These are phyloP conservation scores for Amiota mariae DNA, from an alignment of 2,888 invertebrate genomes.

Conservation along the genomic window DNA sequence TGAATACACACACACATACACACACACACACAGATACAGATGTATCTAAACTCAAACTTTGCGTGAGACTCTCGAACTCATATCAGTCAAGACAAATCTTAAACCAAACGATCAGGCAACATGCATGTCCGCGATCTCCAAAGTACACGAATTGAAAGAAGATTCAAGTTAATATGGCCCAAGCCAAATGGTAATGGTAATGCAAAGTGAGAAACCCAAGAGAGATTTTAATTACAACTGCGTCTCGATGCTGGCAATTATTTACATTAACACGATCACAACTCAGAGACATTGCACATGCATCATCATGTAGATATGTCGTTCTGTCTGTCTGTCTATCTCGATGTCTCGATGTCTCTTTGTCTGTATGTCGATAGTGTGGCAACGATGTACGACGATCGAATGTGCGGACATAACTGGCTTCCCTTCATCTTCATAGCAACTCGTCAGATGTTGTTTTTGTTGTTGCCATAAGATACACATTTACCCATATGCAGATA, in stretches of 20 bases:
- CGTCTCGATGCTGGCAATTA: conserved; percentile 67
- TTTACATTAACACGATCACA: conserved; percentile 73
- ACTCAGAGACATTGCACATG: conserved; percentile 70
- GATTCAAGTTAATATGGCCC: not conserved
- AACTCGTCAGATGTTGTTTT: conserved; percentile 19
- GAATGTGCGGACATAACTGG: too few relatives aligned
- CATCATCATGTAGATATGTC: conserved; percentile 66
- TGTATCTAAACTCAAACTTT: conserved; percentile 40
- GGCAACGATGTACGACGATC: too few relatives aligned
- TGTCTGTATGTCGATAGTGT: too few relatives aligned
- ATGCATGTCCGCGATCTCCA: conserved; percentile 15
- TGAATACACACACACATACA: not conserved
- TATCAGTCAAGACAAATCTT: conserved; percentile 65
- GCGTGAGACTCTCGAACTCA: conserved; percentile 62
- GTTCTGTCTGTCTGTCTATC: conserved; percentile 49
- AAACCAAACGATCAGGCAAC: conserved; percentile 46
- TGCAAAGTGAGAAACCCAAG: conserved; percentile 57
- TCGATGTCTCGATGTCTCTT: too few relatives aligned
- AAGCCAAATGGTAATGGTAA: not conserved
- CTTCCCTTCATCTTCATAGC: not conserved
- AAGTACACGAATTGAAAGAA: not conserved
- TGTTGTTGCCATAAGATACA: conserved; percentile 8
- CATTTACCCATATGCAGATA: not conserved
- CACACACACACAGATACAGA: not conserved
- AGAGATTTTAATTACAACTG: conserved; percentile 69